These are phyloP conservation scores for Dilophus febrilis DNA, from an alignment of 2,888 invertebrate species.

Conservation along the genomic window DNA sequence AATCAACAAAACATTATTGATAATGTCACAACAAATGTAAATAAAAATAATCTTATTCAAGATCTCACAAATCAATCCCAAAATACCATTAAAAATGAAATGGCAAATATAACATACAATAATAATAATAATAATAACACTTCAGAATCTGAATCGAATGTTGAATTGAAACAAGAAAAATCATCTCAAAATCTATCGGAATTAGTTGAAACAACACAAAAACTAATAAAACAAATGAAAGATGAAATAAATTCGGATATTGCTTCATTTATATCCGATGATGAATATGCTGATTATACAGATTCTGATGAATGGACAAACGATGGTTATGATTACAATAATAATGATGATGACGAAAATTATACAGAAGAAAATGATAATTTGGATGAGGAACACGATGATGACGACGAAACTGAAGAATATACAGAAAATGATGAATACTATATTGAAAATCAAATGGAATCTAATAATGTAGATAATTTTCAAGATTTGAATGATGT, in stretches of 20 bases:
- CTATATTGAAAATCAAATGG: no score
- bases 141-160: background rate
- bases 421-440: conserved; percentile 13
- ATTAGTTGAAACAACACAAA: conserved; percentile 42
- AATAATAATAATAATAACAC: background rate
- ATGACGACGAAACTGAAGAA: conserved; percentile 10
- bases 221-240: conserved; percentile 45
- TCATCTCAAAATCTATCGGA: conserved; percentile 30
- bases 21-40: no score
- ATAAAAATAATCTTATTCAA: no score
- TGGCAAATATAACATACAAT: no score
- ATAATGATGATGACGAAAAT: conserved; percentile 23
- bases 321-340: no score
- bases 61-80: conserved; percentile 5
- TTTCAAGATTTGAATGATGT: no score
- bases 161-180: conserved; percentile 4
- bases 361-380: conserved; percentile 30
- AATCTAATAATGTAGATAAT: no score
- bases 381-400: conserved; percentile 9
- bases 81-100: conserved; percentile 4
- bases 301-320: conserved; percentile 35
- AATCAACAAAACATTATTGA: no score
- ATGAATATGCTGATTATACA: conserved; percentile 12
- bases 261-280: conserved; percentile 28
- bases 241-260: conserved; percentile 44